Base-by-base conservation (phyloP, 2,797 vertebrate genomes). In the Pseudotriccus pelzelni region DNA sequence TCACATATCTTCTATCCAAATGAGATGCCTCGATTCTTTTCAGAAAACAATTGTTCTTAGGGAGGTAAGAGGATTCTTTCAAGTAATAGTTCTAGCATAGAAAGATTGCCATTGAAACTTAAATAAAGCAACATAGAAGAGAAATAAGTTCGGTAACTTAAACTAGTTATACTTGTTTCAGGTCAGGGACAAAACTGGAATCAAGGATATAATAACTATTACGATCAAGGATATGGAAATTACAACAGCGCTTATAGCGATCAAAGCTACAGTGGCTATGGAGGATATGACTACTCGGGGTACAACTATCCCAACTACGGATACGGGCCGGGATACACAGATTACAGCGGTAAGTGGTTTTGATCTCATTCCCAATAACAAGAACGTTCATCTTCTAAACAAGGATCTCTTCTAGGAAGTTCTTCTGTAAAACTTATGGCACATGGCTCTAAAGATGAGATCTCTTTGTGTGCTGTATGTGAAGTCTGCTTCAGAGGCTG, bases 261-360 rank as follows among this genome's bases (percentile, higher is more conserved):
- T 97, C 98, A 98, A 84, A 98, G 98, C 95, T 99, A 99, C 97
- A 99, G 98, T 96, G 98, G 98, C 95, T 99, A 99, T 82, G 97
- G 98, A 94, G 98, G 98, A 89, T 99, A 99, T 62, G 98, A 99
- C 96, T 99, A 99, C 97, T 98, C 98, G 70, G 98, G 98, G 66
- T 99, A 99, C 97, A 99, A 98, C 97, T 99, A 99, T 96, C 98
- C 98, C 85, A 98, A 96, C 97, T 99, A 99, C 15, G 98, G 98
- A 96, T 99, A 99, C 56, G 98, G 98, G 93, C 98, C 98, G 16
- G 98, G 98, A 97, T 99, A 99, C 95, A 97, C 98, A 95, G 98
- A 99, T 96, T 99, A 99, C 98, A 99, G 98, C 97, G 98, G 98
- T 99, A 97, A 98, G 98, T 97, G 87, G 30, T 39, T 96, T 69